These are phyloP conservation scores for Invenusta paracnida DNA, from an alignment of 2,888 invertebrate species.

Conservation along the genomic window DNA sequence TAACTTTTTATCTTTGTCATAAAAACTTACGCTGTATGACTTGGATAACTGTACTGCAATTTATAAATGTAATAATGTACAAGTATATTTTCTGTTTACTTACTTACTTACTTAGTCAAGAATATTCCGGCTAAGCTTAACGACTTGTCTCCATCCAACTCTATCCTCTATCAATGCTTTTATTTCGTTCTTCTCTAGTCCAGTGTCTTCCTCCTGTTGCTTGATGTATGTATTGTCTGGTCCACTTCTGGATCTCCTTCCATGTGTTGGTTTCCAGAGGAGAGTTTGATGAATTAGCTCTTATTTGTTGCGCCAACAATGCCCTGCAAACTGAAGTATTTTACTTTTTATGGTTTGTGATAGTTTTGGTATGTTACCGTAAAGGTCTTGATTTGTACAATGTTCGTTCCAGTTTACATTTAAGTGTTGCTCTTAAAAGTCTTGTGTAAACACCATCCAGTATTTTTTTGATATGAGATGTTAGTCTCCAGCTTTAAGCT, in stretches of 20 bases:
- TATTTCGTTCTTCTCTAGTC: neutral
- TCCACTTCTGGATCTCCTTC: neutral
- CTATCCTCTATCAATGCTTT: neutral
- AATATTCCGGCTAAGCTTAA: too few relatives aligned
- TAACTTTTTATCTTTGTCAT: too few relatives aligned
- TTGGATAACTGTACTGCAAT: too few relatives aligned
- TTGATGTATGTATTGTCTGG: neutral
- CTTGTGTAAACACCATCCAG: neutral
- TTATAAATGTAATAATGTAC: too few relatives aligned
- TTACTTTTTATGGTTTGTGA: neutral
- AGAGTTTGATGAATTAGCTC: neutral
- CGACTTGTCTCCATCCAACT: too few relatives aligned
- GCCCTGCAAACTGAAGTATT: neutral
- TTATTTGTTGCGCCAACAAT: neutral
- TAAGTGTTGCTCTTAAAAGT: neutral
- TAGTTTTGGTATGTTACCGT: neutral
- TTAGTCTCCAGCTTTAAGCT: neutral
- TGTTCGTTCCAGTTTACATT: neutral
- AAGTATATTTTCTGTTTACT: too few relatives aligned
- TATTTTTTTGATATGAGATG: neutral
- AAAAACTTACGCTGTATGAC: too few relatives aligned
- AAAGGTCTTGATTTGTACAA: neutral
- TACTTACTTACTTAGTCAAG: too few relatives aligned
- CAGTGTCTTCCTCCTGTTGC: neutral
- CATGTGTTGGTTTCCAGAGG: neutral